Evolutionary conservation across 2,888 invertebrate species (phyloP).

Genomic region (Taenaris catops): DNA sequence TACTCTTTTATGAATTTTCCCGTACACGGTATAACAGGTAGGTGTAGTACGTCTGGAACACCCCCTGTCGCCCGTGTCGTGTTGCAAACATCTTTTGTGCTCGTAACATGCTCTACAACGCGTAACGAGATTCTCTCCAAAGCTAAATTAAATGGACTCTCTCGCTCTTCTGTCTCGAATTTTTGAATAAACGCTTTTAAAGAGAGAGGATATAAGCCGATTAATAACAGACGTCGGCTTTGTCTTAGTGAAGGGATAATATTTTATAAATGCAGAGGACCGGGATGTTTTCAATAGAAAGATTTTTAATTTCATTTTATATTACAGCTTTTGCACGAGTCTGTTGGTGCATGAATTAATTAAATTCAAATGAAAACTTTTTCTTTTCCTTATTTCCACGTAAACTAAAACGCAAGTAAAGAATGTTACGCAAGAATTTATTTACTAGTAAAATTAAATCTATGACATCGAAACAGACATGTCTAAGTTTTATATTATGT

Average conservation of each 20-base stretch:
- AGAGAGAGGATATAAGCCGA: constrained; percentile 47
- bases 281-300: constrained; percentile 31
- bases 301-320: constrained; percentile 23
- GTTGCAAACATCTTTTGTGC: constrained; percentile 17
- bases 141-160: constrained; percentile 34
- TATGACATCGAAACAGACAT: too few species aligned
- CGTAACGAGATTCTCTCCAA: constrained; percentile 28
- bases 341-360: neutral
- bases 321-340: constrained; percentile 7
- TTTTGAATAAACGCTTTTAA: constrained; percentile 35
- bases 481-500: too few species aligned
- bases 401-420: too few species aligned
- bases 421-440: too few species aligned
- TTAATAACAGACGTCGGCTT: constrained; percentile 48
- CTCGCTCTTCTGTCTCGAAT: constrained; percentile 27
- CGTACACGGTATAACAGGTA: neutral
- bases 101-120: constrained; percentile 19
- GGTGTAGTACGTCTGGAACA: constrained; percentile 1
- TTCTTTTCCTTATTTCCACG: too few species aligned
- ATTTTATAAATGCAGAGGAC: constrained; percentile 32
- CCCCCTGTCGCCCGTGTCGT: neutral
- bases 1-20: too few species aligned
- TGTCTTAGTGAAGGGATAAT: constrained; percentile 36
- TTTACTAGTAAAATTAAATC: too few species aligned
- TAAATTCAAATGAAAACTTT: constrained; percentile 3